These are phyloP conservation scores for Umimayanthus chanpuru DNA, from an alignment of 92 coral and sea anemone genomes.

Conservation along the genomic window DNA sequence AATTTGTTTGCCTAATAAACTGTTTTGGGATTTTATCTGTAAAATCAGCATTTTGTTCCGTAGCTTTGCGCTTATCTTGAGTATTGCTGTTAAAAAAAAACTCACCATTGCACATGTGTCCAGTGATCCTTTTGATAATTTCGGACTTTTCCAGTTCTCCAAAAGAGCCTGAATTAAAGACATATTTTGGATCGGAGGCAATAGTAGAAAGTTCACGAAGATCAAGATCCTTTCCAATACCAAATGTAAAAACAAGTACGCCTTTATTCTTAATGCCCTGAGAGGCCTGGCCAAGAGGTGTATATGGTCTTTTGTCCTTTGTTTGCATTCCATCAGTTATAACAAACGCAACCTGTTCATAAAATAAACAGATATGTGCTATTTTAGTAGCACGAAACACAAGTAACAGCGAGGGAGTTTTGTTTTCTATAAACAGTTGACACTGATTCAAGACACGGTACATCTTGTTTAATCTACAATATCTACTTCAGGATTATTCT, in stretches of 20 bases:
- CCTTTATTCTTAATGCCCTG: constrained; percentile 32
- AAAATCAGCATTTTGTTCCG: too few species aligned
- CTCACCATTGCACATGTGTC: constrained; percentile 16
- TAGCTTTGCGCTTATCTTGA: too few species aligned
- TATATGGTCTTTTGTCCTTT: constrained; percentile 28
- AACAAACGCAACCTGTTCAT: constrained; percentile 41
- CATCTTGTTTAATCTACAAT: too few species aligned
- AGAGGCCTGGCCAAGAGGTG: constrained; percentile 25
- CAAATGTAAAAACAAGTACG: constrained; percentile 5
- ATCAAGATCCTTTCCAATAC: constrained; percentile 33
- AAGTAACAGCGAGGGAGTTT: too few species aligned
- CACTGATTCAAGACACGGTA: too few species aligned
- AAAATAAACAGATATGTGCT: background rate
- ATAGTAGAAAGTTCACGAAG: constrained; percentile 32
- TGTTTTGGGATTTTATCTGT: too few species aligned
- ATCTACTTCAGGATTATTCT: too few species aligned
- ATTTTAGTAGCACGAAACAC: background rate
- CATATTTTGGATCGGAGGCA: constrained; percentile 36
- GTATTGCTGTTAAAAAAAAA: too few species aligned
- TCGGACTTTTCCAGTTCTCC: constrained; percentile 9
- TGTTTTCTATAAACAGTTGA: too few species aligned
- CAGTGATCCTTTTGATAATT: background rate
- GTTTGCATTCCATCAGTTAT: constrained; percentile 58
- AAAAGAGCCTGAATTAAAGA: constrained; percentile 23
- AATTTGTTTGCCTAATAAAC: too few species aligned